Conservation (phyloP, 2,113 vertebrate species). For the Jaculus jaculus region DNA sequence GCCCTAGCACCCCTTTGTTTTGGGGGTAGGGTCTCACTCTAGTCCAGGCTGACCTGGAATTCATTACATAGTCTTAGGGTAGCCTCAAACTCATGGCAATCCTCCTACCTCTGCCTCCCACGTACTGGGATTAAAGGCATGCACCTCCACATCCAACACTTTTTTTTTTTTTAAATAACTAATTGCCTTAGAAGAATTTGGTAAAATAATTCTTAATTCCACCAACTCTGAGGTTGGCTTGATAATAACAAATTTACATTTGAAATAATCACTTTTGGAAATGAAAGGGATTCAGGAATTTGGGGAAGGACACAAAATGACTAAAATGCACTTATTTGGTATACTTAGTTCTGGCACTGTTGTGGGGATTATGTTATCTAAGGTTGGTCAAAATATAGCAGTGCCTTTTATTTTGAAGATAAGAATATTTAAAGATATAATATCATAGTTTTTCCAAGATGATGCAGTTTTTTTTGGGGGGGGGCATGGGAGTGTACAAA, state of each 20-base stretch:
- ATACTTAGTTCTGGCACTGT: too few species aligned
- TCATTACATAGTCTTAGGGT: too few species aligned
- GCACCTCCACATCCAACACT: too few species aligned
- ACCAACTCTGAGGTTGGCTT: neutral
- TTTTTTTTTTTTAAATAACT: neutral
- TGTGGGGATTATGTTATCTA: neutral
- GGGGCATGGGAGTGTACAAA: neutral
- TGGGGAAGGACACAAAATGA: neutral
- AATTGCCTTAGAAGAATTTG: neutral
- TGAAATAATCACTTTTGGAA: neutral
- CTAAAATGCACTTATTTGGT: neutral
- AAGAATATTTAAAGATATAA: neutral
- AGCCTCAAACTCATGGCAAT: too few species aligned
- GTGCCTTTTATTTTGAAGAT: neutral
- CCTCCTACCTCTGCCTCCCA: too few species aligned
- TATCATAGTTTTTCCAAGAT: neutral
- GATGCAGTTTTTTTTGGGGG: neutral
- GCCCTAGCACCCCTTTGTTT: too few species aligned
- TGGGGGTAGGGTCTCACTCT: too few species aligned
- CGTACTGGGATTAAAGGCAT: too few species aligned
- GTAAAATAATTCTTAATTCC: neutral
- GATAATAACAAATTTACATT: neutral
- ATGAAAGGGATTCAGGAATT: neutral
- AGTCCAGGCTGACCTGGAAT: too few species aligned
- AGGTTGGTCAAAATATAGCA: neutral